Conservation (phyloP, 2,797 vertebrate species). For the Uromys caudimaculatus region DNA sequence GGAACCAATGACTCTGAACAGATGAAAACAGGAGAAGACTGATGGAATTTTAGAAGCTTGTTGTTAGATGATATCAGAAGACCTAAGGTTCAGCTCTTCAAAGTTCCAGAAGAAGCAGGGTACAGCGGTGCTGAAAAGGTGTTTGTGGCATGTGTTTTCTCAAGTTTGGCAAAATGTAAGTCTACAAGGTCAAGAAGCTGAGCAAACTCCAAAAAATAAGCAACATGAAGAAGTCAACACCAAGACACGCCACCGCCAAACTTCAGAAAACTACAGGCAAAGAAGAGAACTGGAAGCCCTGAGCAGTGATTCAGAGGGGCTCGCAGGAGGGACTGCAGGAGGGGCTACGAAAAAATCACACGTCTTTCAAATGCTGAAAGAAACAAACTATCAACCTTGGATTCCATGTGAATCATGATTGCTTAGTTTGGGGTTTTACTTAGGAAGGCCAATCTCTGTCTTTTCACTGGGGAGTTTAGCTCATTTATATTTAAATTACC, state of each 20-base stretch:
- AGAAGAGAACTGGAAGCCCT: not conserved
- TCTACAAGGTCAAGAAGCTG: not conserved
- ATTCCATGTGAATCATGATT: not conserved
- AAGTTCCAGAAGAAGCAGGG: not conserved
- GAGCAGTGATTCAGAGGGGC: not conserved
- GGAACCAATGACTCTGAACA: not conserved
- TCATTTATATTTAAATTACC: constrained; percentile 3
- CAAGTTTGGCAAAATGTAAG: not conserved
- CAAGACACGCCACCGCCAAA: not conserved
- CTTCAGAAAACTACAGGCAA: not conserved
- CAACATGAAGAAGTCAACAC: not conserved
- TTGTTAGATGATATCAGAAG: not conserved
- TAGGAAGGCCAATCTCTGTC: not conserved
- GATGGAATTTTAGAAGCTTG: not conserved
- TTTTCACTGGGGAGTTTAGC: not conserved
- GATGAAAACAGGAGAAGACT: not conserved
- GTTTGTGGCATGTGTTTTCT: not conserved
- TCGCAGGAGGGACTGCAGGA: too few relatives aligned
- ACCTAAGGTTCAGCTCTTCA: not conserved
- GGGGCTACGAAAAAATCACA: not conserved
- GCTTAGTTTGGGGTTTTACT: not conserved
- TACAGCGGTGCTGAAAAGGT: not conserved
- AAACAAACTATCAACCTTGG: not conserved
- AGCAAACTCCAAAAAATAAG: not conserved
- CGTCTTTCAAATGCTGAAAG: not conserved